Percentiles rank a stretch among this genome's conserved stretches.
These are phyloP conservation scores for Coryphaenoides rupestris DNA, from an alignment of 2,113 vertebrate species.

Conservation along the genomic window DNA sequence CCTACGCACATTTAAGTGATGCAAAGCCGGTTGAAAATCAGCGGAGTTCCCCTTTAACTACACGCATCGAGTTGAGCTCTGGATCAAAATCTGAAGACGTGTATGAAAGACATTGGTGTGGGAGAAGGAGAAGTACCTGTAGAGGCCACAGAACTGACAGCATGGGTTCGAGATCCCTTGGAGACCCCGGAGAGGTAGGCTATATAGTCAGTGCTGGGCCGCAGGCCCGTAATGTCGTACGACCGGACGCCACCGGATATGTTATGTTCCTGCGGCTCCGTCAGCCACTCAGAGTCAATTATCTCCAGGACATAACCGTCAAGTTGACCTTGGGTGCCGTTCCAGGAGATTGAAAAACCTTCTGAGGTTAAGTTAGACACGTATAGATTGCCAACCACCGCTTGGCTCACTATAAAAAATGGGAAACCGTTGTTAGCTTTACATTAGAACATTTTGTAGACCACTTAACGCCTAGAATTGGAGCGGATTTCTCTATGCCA, in stretches of 20 bases:
- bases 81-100: too few species aligned
- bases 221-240: conserved; percentile 81
- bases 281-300: conserved; percentile 94
- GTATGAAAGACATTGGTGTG: too few species aligned
- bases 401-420: conserved; percentile 78
- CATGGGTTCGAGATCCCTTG: conserved; percentile 75
- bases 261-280: conserved; percentile 81
- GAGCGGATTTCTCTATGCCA: too few species aligned
- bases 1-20: too few species aligned
- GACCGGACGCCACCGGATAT: conserved; percentile 75
- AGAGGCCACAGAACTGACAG: conserved; percentile 81
- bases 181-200: conserved; percentile 87
- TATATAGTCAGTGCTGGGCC: conserved; percentile 88
- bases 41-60: too few species aligned
- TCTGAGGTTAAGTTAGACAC: conserved; percentile 83
- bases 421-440: conserved; percentile 68
- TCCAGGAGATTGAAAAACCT: conserved; percentile 91
- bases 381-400: conserved; percentile 79
- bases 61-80: too few species aligned
- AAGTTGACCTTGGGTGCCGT: conserved; percentile 73
- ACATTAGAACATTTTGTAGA: conserved; percentile 16
- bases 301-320: conserved; percentile 90
- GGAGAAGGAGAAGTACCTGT: conserved; percentile 80
- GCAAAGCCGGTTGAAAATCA: too few species aligned
- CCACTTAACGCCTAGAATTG: conserved; percentile 1